These are phyloP conservation scores for Drosophila gunungcola DNA, from an alignment of 1,140 invertebrate genomes.

Conservation along the genomic window DNA sequence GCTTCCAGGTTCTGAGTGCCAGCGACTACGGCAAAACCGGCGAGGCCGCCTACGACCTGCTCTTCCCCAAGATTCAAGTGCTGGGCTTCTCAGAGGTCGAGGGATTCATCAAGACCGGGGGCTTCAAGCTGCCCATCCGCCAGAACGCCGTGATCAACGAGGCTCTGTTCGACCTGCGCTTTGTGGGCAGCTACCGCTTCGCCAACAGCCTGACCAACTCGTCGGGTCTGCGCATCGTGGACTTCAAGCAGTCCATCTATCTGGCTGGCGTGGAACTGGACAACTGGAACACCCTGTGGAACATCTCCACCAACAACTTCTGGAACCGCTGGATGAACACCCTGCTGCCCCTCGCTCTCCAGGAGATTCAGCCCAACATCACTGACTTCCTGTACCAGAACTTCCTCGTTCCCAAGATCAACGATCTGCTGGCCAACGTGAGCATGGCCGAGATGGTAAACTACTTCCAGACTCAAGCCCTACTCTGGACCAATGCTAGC, in stretches of 20 bases:
- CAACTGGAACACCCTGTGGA: conserved; percentile 68
- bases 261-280: conserved; percentile 42
- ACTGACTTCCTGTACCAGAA: conserved; percentile 25
- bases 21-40: conserved; percentile 44
- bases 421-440: conserved; percentile 36
- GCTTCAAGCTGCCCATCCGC: conserved; percentile 30
- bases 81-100: conserved; percentile 50
- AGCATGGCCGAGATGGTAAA: conserved; percentile 51
- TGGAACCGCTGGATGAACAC: conserved; percentile 28
- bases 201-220: conserved; percentile 33
- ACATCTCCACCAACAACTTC: conserved; percentile 61
- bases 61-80: conserved; percentile 56
- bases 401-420: conserved; percentile 31
- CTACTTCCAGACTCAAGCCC: conserved; percentile 1
- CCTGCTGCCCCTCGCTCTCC: conserved; percentile 4
- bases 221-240: conserved; percentile 42
- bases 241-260: conserved; percentile 54
- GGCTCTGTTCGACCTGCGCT: conserved; percentile 56
- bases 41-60: conserved; percentile 44
- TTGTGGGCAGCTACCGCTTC: conserved; percentile 56
- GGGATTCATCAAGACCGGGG: conserved; percentile 39
- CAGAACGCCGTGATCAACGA: conserved; percentile 58
- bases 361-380: conserved; percentile 50
- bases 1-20: conserved; percentile 47
- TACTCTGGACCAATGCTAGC: conserved; percentile 7